Conservation (phyloP, 2,797 vertebrate genomes). For the Sciurus vulgaris region DNA sequence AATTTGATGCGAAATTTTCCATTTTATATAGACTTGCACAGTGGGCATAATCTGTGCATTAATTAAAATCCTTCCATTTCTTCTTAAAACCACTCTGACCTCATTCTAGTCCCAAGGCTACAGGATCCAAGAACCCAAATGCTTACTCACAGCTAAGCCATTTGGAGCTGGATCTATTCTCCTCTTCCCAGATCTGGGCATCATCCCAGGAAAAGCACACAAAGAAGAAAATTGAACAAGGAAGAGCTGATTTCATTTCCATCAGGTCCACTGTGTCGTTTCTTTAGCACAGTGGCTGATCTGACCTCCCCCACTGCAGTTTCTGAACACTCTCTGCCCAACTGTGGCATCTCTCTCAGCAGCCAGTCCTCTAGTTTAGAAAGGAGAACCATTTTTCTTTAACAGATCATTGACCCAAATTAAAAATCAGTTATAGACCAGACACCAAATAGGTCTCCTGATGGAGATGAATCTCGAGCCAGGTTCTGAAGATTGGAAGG, state of each 20-base stretch:
- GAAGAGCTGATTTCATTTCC: conserved; percentile 1
- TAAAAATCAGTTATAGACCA: conserved; percentile 64
- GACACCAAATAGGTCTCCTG: conserved; percentile 51
- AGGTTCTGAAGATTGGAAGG: conserved; percentile 49
- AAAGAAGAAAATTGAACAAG: not conserved
- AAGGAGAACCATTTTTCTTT: conserved; percentile 59
- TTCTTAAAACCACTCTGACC: not conserved
- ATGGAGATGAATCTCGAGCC: conserved; percentile 48
- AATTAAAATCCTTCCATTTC: conserved; percentile 1
- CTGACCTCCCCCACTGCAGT: not conserved
- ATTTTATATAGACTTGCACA: not conserved
- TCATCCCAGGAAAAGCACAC: conserved; percentile 50
- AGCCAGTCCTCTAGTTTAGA: conserved; percentile 10
- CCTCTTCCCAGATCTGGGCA: not conserved
- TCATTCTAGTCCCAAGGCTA: not conserved
- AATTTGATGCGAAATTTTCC: not conserved
- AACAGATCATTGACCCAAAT: conserved; percentile 68
- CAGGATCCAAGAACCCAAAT: not conserved
- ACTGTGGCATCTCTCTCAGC: not conserved
- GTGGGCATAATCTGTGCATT: not conserved
- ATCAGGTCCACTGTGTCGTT: not conserved
- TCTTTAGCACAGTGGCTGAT: not conserved
- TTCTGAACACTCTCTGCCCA: not conserved
- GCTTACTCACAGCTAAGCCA: not conserved
- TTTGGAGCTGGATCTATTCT: not conserved